Conservation (phyloP, 2,888 invertebrate species). For the Caenorhabditis sinica region DNA sequence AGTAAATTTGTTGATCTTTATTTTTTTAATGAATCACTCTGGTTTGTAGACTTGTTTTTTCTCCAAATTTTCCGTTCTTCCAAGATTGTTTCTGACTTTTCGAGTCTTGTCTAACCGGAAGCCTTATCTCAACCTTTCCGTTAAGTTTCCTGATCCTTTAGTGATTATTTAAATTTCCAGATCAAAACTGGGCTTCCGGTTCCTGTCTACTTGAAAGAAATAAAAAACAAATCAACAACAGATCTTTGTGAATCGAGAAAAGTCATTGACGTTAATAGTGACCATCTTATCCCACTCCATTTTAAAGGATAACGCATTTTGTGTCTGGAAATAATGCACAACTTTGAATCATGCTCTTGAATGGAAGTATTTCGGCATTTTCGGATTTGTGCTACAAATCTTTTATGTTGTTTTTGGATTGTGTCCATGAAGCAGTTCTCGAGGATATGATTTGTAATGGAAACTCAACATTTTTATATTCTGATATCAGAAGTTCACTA, state of each 20-base stretch:
- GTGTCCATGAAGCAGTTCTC: no score
- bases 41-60: conserved; percentile 27
- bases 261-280: conserved; percentile 36
- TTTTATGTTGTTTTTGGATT: not conserved
- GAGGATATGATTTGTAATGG: not conserved
- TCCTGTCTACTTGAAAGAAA: conserved; percentile 27
- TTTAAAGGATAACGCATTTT: conserved; percentile 7
- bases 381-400: not conserved
- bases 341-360: conserved; percentile 31
- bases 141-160: conserved; percentile 52
- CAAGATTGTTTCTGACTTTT: conserved; percentile 44
- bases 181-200: conserved; percentile 23
- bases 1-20: conserved; percentile 14
- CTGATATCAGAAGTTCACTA: no score
- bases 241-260: conserved; percentile 1
- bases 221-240: conserved; percentile 30
- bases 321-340: conserved; percentile 29
- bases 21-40: conserved; percentile 26
- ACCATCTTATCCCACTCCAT: conserved; percentile 33
- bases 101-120: conserved; percentile 6
- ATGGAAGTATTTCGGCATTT: not conserved
- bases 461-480: no score
- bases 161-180: conserved; percentile 46
- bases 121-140: conserved; percentile 51
- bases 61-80: not conserved